Evolutionary conservation across 2,888 invertebrate species (phyloP).

Genomic region (Melikaiella ostensackeni): DNA sequence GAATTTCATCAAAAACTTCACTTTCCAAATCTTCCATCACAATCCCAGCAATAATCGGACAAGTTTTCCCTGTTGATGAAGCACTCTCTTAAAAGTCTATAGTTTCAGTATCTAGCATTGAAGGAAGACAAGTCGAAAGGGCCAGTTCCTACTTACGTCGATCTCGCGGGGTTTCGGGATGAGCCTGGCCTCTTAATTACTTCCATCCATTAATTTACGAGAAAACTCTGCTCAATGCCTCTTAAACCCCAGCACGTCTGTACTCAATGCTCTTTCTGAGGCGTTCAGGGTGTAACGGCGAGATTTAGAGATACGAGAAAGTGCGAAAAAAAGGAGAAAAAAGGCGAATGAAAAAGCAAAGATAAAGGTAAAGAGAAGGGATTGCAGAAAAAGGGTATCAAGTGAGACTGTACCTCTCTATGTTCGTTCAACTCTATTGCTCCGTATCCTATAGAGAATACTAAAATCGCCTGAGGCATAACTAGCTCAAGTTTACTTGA

Average conservation of each 20-base stretch:
- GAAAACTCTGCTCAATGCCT: conserved; percentile 50
- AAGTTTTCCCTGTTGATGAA: too few relatives aligned
- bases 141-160: conserved; percentile 19
- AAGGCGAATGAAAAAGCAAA: not conserved
- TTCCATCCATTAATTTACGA: conserved; percentile 61
- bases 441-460: conserved; percentile 12
- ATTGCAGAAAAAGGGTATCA: conserved; percentile 14
- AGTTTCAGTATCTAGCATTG: conserved; percentile 38
- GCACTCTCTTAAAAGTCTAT: too few relatives aligned
- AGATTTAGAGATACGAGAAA: conserved; percentile 19
- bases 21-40: too few relatives aligned
- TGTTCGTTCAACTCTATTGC: conserved; percentile 44
- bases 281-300: conserved; percentile 23
- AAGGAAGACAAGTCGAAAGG: conserved; percentile 43
- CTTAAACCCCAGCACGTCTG: conserved; percentile 29
- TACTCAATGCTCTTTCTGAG: conserved; percentile 23
- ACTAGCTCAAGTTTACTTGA: not conserved
- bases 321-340: conserved; percentile 10
- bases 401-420: conserved; percentile 26
- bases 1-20: too few relatives aligned
- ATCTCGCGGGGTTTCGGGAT: conserved; percentile 40
- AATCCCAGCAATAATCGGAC: too few relatives aligned
- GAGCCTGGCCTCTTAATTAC: conserved; percentile 57
- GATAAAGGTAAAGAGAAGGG: not conserved
- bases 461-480: not conserved